Evolutionary conservation across 2,888 invertebrate species (phyloP).

Genomic region (Scaptomyza flava): DNA sequence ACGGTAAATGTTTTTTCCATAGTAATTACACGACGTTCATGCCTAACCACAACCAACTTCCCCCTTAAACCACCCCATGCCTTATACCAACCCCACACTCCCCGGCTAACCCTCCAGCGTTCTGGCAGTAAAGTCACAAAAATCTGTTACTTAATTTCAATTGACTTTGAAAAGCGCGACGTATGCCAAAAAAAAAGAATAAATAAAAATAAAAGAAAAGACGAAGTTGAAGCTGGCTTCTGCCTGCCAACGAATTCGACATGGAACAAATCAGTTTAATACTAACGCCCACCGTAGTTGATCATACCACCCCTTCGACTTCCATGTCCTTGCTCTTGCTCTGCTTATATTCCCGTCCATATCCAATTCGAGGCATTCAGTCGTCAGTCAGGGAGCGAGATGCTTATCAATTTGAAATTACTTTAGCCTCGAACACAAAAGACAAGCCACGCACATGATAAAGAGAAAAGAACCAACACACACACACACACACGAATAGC

Average conservation of each 20-base stretch:
- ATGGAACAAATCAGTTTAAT: slow-evolving; percentile 77
- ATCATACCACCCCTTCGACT: neutral
- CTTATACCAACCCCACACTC: neutral
- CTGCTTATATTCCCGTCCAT: neutral
- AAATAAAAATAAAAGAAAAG: neutral
- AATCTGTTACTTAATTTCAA: slow-evolving; percentile 80
- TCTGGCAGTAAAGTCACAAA: slow-evolving; percentile 48
- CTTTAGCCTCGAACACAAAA: slow-evolving; percentile 75
- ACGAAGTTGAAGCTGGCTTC: slow-evolving; percentile 29
- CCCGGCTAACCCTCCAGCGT: neutral
- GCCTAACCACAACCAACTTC: slow-evolving; percentile 12
- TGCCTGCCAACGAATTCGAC: slow-evolving; percentile 47
- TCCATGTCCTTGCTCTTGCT: neutral
- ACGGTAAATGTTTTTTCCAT: neutral
- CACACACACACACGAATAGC: slow-evolving; percentile 1
- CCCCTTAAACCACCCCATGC: slow-evolving; percentile 10
- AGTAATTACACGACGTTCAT: slow-evolving; percentile 21
- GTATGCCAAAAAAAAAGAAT: slow-evolving; percentile 42
- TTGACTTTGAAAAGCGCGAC: slow-evolving; percentile 77
- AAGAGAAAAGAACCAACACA: slow-evolving; percentile 42
- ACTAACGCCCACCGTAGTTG: slow-evolving; percentile 29
- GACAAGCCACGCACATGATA: slow-evolving; percentile 73
- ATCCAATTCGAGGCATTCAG: slow-evolving; percentile 27
- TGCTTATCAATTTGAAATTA: slow-evolving; percentile 81
- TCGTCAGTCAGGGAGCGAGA: slow-evolving; percentile 62